These are phyloP conservation scores for Melanophora roralis DNA, from an alignment of 2,888 invertebrate species.

Conservation along the genomic window DNA sequence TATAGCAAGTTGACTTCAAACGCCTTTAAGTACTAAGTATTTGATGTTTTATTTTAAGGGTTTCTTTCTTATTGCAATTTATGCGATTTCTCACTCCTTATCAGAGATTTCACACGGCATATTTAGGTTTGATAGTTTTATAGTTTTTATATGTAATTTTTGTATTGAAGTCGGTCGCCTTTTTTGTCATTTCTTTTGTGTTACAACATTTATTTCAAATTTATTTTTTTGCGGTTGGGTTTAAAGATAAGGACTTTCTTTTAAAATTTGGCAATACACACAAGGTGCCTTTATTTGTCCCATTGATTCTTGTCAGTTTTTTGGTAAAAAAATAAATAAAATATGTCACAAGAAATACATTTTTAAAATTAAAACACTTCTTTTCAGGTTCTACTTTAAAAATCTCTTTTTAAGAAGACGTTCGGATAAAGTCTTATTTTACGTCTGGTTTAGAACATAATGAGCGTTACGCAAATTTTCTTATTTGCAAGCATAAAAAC, in stretches of 20 bases:
- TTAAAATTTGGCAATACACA: no score
- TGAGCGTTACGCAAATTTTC: no score
- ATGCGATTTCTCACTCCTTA: conserved; percentile 62
- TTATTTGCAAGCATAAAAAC: no score
- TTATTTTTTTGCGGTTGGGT: conserved; percentile 8
- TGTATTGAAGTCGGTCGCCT: conserved; percentile 26
- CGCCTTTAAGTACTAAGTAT: conserved; percentile 17
- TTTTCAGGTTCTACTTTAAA: no score
- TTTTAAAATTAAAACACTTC: no score
- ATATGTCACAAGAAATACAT: no score
- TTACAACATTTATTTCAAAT: background rate
- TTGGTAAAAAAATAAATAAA: no score
- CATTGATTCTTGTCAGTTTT: no score
- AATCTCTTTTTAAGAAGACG: no score
- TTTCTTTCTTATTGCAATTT: background rate
- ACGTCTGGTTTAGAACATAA: no score
- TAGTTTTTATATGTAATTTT: background rate
- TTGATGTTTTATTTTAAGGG: background rate
- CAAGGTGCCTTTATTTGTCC: no score
- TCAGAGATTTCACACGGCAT: conserved; percentile 63
- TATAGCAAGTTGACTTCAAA: conserved; percentile 10
- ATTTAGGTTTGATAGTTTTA: conserved; percentile 53
- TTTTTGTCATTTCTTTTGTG: conserved; percentile 9
- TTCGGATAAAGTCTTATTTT: no score
- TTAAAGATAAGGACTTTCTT: background rate